Evolutionary conservation across 1,140 invertebrate species (phyloP).

Genomic region (Cepaea nemoralis): DNA sequence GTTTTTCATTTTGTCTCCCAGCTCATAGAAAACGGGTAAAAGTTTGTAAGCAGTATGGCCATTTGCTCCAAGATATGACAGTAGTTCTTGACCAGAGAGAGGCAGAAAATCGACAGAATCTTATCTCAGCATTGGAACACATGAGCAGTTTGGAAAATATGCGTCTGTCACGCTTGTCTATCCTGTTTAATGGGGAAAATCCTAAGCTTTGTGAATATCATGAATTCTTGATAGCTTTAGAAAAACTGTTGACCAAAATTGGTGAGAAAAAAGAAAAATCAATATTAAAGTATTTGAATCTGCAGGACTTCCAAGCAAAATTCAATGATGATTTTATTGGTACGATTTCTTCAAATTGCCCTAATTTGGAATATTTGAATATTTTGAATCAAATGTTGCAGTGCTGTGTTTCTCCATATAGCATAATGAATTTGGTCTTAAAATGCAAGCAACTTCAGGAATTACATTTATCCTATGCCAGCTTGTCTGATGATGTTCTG

Average conservation of each 20-base stretch:
- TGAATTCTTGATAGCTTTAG: constrained; percentile 52
- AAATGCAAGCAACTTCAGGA: constrained; percentile 56
- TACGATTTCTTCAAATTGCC: constrained; percentile 57
- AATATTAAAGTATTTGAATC: constrained; percentile 52
- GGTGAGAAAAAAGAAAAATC: background rate
- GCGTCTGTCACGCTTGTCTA: constrained; percentile 43
- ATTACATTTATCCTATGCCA: constrained; percentile 55
- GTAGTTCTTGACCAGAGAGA: constrained; percentile 42
- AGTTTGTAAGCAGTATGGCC: constrained; percentile 34
- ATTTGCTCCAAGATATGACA: constrained; percentile 35
- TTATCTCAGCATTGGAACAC: constrained; percentile 42
- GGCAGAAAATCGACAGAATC: constrained; percentile 44
- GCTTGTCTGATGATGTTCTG: constrained; percentile 60
- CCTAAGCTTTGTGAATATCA: constrained; percentile 59
- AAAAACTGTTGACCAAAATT: constrained; percentile 44
- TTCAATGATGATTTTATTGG: constrained; percentile 59
- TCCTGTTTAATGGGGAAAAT: constrained; percentile 56
- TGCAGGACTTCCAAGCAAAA: constrained; percentile 55
- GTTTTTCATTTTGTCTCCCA: constrained; percentile 18
- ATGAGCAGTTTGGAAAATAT: constrained; percentile 42
- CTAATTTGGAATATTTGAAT: constrained; percentile 58
- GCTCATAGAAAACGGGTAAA: background rate
- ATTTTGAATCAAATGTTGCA: constrained; percentile 62
- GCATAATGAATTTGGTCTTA: constrained; percentile 48
- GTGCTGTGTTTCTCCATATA: constrained; percentile 54